These are phyloP conservation scores for Crenuchus spilurus DNA, from an alignment of 2,797 vertebrate genomes.

Conservation along the genomic window DNA sequence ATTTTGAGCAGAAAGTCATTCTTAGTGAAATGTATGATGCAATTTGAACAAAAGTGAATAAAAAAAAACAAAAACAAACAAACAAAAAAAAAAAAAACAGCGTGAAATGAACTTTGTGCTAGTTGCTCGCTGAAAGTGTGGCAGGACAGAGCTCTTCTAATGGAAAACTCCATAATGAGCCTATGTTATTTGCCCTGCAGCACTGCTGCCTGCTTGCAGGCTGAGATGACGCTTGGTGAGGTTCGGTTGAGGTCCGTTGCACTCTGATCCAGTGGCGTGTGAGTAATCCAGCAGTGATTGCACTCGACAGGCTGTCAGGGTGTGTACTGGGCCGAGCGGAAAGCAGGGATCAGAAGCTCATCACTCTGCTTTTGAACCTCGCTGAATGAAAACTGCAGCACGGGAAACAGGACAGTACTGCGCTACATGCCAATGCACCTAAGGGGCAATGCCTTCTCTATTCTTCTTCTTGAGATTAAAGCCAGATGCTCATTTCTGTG, in stretches of 20 bases:
- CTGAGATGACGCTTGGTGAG: slow-evolving; percentile 66
- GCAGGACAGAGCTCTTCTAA: background rate
- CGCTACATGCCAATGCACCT: background rate
- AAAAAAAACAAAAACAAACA: too few relatives aligned
- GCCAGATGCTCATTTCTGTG: background rate
- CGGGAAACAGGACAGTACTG: slow-evolving; percentile 49
- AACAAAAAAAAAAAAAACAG: too few relatives aligned
- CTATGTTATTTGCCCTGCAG: slow-evolving; percentile 37
- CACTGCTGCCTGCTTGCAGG: slow-evolving; percentile 60
- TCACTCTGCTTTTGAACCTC: slow-evolving; percentile 63
- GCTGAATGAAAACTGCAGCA: slow-evolving; percentile 53
- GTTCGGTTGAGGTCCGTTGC: slow-evolving; percentile 24
- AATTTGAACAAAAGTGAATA: background rate
- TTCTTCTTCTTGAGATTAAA: background rate
- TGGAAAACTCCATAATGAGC: background rate
- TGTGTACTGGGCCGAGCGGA: slow-evolving; percentile 77
- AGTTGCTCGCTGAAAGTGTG: background rate
- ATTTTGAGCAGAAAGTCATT: too few relatives aligned
- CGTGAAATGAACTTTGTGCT: background rate
- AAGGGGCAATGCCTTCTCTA: slow-evolving; percentile 1
- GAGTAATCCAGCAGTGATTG: slow-evolving; percentile 77
- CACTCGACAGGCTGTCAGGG: slow-evolving; percentile 86
- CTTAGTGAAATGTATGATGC: background rate
- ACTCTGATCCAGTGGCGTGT: slow-evolving; percentile 63
- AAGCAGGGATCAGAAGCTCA: slow-evolving; percentile 79